Percentiles rank a stretch among this genome's conserved stretches.
These are phyloP conservation scores for Bufo bufo DNA, from an alignment of 2,113 vertebrate genomes.

Conservation along the genomic window DNA sequence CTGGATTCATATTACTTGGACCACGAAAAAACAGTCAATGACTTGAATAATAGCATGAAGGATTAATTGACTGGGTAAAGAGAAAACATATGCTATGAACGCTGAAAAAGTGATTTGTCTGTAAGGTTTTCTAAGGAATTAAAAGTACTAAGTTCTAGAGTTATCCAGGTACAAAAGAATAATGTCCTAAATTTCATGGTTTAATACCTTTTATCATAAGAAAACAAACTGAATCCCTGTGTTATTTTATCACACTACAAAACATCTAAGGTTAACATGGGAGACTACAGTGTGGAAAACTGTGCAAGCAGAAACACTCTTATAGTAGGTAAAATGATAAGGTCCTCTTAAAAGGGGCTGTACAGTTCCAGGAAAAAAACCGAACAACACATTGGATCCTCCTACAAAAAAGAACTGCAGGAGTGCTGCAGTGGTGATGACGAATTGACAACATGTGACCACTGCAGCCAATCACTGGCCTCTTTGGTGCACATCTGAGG, in stretches of 20 bases:
- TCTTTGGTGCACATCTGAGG: too few relatives aligned
- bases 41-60: conserved; percentile 31
- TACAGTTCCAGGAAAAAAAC: too few relatives aligned
- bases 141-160: not conserved
- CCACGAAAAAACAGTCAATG: conserved; percentile 15
- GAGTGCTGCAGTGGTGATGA: too few relatives aligned
- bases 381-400: too few relatives aligned
- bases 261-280: not conserved
- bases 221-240: not conserved
- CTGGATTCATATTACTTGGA: conserved; percentile 37
- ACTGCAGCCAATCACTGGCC: too few relatives aligned
- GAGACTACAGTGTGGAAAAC: not conserved
- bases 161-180: conserved; percentile 13
- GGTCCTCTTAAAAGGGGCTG: too few relatives aligned
- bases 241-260: not conserved
- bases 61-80: conserved; percentile 30
- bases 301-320: not conserved
- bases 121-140: not conserved
- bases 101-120: conserved; percentile 34
- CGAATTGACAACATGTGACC: too few relatives aligned
- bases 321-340: too few relatives aligned
- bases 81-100: conserved; percentile 11
- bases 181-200: not conserved
- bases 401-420: too few relatives aligned
- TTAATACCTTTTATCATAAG: not conserved